A percentile compares a stretch with the other conserved stretches of the same genome.
These are phyloP conservation scores for Elysia chlorotica DNA, from an alignment of 1,140 invertebrate genomes.

Conservation along the genomic window DNA sequence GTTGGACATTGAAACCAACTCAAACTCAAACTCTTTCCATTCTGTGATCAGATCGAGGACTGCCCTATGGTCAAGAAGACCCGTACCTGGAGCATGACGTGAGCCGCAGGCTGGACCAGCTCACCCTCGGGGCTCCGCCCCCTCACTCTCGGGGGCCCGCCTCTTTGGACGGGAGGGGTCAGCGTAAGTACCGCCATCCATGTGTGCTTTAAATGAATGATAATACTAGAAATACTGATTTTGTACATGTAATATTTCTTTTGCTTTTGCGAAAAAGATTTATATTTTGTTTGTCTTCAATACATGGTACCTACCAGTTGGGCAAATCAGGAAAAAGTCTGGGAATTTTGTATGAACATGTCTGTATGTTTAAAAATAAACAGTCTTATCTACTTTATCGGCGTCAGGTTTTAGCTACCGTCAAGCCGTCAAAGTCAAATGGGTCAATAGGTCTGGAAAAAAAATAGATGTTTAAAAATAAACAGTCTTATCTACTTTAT, in stretches of 20 bases:
- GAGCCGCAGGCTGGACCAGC: slow-evolving; percentile 3
- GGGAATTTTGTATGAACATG: no score
- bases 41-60: background rate
- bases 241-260: background rate
- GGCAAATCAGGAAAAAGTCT: background rate
- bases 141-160: no score
- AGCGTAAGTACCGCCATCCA: slow-evolving; percentile 26
- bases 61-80: background rate
- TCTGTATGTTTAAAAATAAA: no score
- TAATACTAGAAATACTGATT: background rate
- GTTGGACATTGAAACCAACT: background rate
- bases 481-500: no score
- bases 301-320: background rate
- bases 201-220: background rate
- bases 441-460: no score
- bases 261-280: background rate
- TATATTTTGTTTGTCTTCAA: background rate
- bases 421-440: no score
- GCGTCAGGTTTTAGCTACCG: no score
- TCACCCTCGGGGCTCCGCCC: slow-evolving; percentile 27
- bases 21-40: background rate
- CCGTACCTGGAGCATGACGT: slow-evolving; percentile 26
- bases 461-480: no score
- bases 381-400: no score
- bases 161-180: slow-evolving; percentile 29